Base-by-base conservation (phyloP, 2,888 invertebrate genomes). In the Brachyptera risi region DNA sequence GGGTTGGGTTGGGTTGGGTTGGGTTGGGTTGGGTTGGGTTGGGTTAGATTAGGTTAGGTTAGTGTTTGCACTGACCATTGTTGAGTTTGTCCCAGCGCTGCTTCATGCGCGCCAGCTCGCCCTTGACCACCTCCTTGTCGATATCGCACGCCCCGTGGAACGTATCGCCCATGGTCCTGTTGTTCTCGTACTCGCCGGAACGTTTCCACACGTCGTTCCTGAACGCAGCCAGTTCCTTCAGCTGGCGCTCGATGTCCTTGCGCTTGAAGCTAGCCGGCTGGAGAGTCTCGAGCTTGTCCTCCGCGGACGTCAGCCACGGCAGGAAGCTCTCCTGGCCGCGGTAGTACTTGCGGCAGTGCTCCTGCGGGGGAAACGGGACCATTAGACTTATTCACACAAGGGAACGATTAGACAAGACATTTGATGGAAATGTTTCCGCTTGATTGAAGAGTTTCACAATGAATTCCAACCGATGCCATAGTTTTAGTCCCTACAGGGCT, bases 201-300 rank as follows among this genome's bases (percentile, higher is more conserved):
- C 90, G 91, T 74, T 94, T 92, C 88, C 94, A 91, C 0, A 96
- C 87, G 69, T 96, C 96, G 70, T 94, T 95, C 68, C 95, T 85
- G 80, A 96, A 90, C 54, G 84, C 83, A 70, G 94, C 92, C 59
- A 96, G 77, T 69, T 96, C 95, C 58, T 89, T 86, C 3, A 96
- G 78, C 72, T 94, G 93, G 68, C 88, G 88, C 71, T 93, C 93
- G 15, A 95, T 85, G 68, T 92, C 92, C 62, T 88, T 85, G 71
- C 90, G 89, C 65, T 90, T 90, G 76, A 94, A 88, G 1, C 87
- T 86, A 0, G 87, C 85, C 0, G 92, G 88, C 21, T 85, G 86
- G 19, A 95, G 78, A 65, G 85, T 83, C 58, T 88, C 84, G 13
- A 96, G 78, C 67, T 92, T 88, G 68, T 90, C 89, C 75, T 96